These are phyloP conservation scores for Gortyna flavago DNA, from an alignment of 2,888 invertebrate species.

Conservation along the genomic window DNA sequence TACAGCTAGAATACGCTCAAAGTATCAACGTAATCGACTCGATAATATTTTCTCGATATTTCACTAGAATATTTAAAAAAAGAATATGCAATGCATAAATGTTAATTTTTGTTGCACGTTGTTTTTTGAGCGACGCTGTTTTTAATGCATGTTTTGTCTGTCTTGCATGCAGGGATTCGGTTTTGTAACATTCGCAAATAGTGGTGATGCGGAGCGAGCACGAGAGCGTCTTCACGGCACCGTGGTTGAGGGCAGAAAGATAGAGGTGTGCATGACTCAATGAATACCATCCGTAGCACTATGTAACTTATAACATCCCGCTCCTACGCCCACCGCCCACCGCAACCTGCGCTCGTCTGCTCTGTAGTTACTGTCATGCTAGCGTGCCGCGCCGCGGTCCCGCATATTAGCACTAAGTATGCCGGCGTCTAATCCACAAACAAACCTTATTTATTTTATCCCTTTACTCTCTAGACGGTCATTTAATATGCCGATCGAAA, in stretches of 20 bases:
- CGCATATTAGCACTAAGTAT: conserved; percentile 87
- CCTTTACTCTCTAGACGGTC: conserved; percentile 92
- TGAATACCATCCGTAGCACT: conserved; percentile 91
- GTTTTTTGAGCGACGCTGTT: conserved; percentile 94
- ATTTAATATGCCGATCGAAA: conserved; percentile 91
- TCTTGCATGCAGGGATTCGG: conserved; percentile 99
- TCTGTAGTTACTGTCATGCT: conserved; percentile 90
- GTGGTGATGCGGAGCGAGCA: conserved; percentile 99
- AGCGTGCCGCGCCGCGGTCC: conserved; percentile 78
- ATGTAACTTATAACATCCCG: conserved; percentile 92
- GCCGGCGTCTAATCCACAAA: conserved; percentile 86
- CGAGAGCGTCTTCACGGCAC: conserved; percentile 99
- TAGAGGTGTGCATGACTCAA: conserved; percentile 99
- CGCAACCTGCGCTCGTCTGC: conserved; percentile 90
- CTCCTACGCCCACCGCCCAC: conserved; percentile 89
- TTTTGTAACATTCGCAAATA: conserved; percentile 99
- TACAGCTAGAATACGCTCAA: conserved; percentile 90
- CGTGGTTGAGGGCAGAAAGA: conserved; percentile 99
- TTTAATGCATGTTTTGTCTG: conserved; percentile 98
- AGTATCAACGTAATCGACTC: conserved; percentile 89
- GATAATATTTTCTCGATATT: conserved; percentile 87
- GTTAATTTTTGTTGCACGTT: conserved; percentile 94
- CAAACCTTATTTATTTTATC: conserved; percentile 91
- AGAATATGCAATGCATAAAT: conserved; percentile 91
- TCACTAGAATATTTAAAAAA: conserved; percentile 88